Percentiles rank a stretch among this genome's conserved stretches.
These are phyloP conservation scores for Nemotelus pantherinus DNA, from an alignment of 2,888 invertebrate species.

Conservation along the genomic window DNA sequence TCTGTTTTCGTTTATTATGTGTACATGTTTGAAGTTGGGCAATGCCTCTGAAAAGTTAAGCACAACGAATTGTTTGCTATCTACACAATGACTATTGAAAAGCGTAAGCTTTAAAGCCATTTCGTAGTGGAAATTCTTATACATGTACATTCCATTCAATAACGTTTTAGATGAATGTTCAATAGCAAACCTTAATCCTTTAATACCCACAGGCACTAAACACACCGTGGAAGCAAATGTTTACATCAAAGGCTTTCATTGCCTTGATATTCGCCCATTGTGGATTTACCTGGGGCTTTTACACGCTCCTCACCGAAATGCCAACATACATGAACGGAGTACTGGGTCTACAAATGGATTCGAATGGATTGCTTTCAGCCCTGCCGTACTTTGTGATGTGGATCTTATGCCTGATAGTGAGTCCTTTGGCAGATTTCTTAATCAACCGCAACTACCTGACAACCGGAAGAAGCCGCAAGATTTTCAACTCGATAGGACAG, in stretches of 20 bases:
- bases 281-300: slow-evolving; percentile 79
- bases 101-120: too few species aligned
- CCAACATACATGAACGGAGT: slow-evolving; percentile 75
- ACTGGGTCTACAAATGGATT: slow-evolving; percentile 70
- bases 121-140: too few species aligned
- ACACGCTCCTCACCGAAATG: slow-evolving; percentile 76
- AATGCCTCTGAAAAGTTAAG: too few species aligned
- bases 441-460: slow-evolving; percentile 64
- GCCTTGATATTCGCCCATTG: slow-evolving; percentile 69
- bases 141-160: too few species aligned
- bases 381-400: slow-evolving; percentile 70
- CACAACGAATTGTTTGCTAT: too few species aligned
- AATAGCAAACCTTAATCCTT: too few species aligned
- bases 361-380: slow-evolving; percentile 68
- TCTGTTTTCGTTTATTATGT: too few species aligned
- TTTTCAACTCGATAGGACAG: slow-evolving; percentile 64
- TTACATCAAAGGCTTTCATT: slow-evolving; percentile 74
- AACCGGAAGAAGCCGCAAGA: slow-evolving; percentile 59
- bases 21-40: too few species aligned
- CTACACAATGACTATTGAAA: too few species aligned
- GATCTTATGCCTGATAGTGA: slow-evolving; percentile 66
- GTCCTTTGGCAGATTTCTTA: slow-evolving; percentile 67
- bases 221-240: slow-evolving; percentile 73
- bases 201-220: neutral
- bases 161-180: too few species aligned